phyloP scores from a whole-genome alignment of 2,797 vertebrate genomes.

The Nannoperca obscura region DNA sequence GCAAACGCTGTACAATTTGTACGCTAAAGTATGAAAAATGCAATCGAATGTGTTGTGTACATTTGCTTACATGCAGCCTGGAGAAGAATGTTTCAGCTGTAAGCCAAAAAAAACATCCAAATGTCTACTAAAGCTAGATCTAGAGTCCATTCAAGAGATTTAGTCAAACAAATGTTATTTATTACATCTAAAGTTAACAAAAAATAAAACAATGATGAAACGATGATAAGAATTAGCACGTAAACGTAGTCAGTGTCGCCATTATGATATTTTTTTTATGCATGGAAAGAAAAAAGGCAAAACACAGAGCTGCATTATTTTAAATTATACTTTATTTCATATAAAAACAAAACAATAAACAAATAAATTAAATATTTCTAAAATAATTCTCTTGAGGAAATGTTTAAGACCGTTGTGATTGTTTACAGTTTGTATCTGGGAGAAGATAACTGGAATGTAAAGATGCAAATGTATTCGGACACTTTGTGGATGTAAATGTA shows the following conservation, averaged over 20 bases:
- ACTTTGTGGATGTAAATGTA: conserved; percentile 34
- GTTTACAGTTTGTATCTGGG: conserved; percentile 67
- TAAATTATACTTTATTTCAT: conserved; percentile 91
- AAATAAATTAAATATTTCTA: conserved; percentile 91
- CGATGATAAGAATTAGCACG: too few species aligned
- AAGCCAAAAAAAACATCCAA: neutral
- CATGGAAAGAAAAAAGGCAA: neutral
- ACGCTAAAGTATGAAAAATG: too few species aligned
- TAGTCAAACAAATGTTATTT: neutral
- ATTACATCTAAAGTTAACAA: neutral
- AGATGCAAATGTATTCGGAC: conserved; percentile 36
- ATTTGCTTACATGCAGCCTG: neutral
- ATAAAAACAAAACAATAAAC: conserved; percentile 88
- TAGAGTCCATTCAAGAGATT: neutral
- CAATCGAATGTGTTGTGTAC: neutral
- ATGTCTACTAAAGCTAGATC: neutral
- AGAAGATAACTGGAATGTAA: conserved; percentile 66
- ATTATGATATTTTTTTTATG: neutral
- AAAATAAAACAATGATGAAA: neutral
- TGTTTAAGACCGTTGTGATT: conserved; percentile 75
- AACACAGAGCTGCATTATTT: conserved; percentile 70
- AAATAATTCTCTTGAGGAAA: conserved; percentile 85
- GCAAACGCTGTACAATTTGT: neutral
- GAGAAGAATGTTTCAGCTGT: neutral
- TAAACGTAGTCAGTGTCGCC: neutral